Base-by-base conservation (phyloP, 2,888 invertebrate species). In the Hemithea aestivaria region DNA sequence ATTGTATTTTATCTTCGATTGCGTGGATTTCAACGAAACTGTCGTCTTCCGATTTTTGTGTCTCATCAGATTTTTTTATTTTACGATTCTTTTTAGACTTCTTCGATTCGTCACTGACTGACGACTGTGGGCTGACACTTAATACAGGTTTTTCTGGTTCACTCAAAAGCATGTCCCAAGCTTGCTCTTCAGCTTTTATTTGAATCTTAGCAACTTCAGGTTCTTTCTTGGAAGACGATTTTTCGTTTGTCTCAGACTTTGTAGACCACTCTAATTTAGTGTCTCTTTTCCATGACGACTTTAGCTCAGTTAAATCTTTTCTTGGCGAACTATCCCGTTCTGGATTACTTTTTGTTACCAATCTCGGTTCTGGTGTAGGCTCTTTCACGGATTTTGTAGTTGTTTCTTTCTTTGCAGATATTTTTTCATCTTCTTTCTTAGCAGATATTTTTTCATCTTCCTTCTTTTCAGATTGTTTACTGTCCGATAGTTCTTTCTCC, bases 11-110 rank as follows among this genome's bases (percentile, higher is more conserved):
- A 32, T 84, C 80, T 48, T 85, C 83, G 22, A 87, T 85, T 0
- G 80, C 75, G 45, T 85, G 87, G 56, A 87, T 87, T 62, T 87
- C 87, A 24, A 87, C 72, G 51, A 87, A 87, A 48, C 82, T 84
- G 33, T 87, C 81, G 35, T 83, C 85, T 38, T 79, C 80, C 3
- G 68, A 71, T 53, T 74, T 45, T 34, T 70, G 67, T 21, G 56
- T 46, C 11, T 81, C 82, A 5, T 85, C 84, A 22, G 56, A 36
- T 49, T 79, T 79, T 34, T 73, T 81, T 6, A 47, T 34, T 59
- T 74, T 87, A 8, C 81, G 72, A 41, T 56, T 66, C 57, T 66
- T 82, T 51, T 76, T 85, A 16, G 65, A 51, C 55, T 79, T 84
- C 58, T 80, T 85, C 1, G 45, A 38, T 41, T 84, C 84, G 11